These are phyloP conservation scores for Morus bassanus DNA, from an alignment of 2,797 vertebrate species.

Conservation along the genomic window DNA sequence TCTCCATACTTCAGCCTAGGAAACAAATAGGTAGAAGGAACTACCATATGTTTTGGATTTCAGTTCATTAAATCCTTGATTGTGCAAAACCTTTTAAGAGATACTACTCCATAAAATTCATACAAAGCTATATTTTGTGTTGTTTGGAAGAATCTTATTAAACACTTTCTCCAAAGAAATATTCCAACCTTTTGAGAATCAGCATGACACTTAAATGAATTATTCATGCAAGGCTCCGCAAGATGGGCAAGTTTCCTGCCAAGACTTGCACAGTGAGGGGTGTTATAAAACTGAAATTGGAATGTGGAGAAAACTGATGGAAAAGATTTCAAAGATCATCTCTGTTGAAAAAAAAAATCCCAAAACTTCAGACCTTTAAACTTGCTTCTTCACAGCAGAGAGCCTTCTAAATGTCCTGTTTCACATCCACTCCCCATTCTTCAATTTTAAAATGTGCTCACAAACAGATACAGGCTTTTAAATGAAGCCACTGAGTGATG, in stretches of 20 bases:
- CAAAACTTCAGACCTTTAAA: conserved; percentile 53
- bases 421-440: not conserved
- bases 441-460: not conserved
- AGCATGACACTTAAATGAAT: conserved; percentile 75
- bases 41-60: conserved; percentile 11
- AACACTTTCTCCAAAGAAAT: conserved; percentile 66
- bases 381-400: conserved; percentile 30
- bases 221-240: conserved; percentile 73
- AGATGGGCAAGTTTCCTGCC: conserved; percentile 75
- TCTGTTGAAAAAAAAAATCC: not conserved
- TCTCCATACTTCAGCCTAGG: not conserved
- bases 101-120: not conserved
- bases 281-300: conserved; percentile 73
- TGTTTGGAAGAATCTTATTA: conserved; percentile 72
- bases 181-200: conserved; percentile 70
- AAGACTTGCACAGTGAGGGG: conserved; percentile 72
- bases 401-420: not conserved
- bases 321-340: conserved; percentile 71
- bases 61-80: conserved; percentile 33
- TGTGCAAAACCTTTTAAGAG: conserved; percentile 21
- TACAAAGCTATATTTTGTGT: conserved; percentile 16
- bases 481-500: not conserved
- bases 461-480: not conserved
- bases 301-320: conserved; percentile 59
- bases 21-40: conserved; percentile 22